Evolutionary conservation across 2,888 invertebrate genomes (phyloP), one percentile per base, ranked within the genome.

Genomic region (Pteria penguin): DNA sequence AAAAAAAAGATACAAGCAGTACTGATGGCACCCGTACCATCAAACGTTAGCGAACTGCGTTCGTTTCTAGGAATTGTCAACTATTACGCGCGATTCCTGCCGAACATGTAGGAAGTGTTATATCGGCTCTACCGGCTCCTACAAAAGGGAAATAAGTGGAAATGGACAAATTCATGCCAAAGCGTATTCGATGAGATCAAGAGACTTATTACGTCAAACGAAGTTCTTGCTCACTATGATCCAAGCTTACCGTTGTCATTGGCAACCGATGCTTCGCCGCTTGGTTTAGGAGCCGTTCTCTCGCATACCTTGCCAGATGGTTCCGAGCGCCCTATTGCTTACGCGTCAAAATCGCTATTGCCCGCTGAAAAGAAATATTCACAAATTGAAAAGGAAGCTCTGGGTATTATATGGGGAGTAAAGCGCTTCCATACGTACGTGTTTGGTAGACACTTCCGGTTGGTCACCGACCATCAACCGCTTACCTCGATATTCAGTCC

Each of bases 401-500:
- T 84, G 22, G 73, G 80, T 14, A 70, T 84, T 3, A 61, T 85
- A 14, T 74, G 62, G 52, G 77, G 72, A 45, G 77, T 79, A 5
- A 83, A 78, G 22, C 72, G 72, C 58, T 84, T 82, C 58, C 81
- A 84, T 58, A 73, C 76, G 52, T 84, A 82, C 68, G 57, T 84
- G 1, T 82, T 58, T 67, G 84, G 81, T n/a, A 68, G 78, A 22
- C 78, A 82, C 55, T 81, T 78, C 3, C 66, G 67, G 22, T 79
- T 93, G 26, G 69, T 87, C 5, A 92, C 91, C 0, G 92, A 92
- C 75, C 90, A 92, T 74, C 86, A 91, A 74, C 92, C 93, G 0
- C 77, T 93, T 0, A 88, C 85, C 4, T 67, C 85, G 8, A 90
- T 93, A 36, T 91, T 92, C 66, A 82, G 84, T 62, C 82, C 87